phyloP scores from a whole-genome alignment of 2,113 vertebrate genomes.

The Xerus inauris region DNA sequence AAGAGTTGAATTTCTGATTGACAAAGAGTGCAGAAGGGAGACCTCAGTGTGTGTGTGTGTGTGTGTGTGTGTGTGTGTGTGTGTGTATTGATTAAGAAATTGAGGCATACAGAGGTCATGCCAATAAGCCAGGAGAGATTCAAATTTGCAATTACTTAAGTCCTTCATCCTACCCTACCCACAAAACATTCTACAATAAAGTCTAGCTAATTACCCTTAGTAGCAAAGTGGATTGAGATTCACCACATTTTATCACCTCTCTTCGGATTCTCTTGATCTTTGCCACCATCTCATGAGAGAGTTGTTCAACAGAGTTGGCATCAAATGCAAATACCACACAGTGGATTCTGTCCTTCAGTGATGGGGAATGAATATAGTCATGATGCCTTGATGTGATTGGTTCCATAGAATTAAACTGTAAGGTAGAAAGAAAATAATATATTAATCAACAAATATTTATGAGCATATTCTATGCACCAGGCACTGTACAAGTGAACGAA shows the following conservation, averaged over 20 bases:
- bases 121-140: not conserved
- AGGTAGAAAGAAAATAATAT: not conserved
- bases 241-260: conserved; percentile 54
- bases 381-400: not conserved
- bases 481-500: conserved; percentile 42
- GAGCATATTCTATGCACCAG: not conserved
- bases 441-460: not conserved
- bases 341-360: conserved; percentile 63
- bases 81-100: not conserved
- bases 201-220: not conserved
- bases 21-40: no score
- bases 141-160: not conserved
- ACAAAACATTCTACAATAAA: not conserved
- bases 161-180: not conserved
- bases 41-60: no score
- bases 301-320: conserved; percentile 3
- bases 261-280: conserved; percentile 54
- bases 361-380: not conserved
- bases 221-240: conserved; percentile 37
- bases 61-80: no score
- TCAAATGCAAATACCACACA: conserved; percentile 65
- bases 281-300: not conserved
- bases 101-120: not conserved
- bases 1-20: no score
- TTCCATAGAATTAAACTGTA: conserved; percentile 54